Evolutionary conservation across 1,140 invertebrate genomes (phyloP), one percentile per base, ranked within the genome.

Genomic region (Hestina assimilis): DNA sequence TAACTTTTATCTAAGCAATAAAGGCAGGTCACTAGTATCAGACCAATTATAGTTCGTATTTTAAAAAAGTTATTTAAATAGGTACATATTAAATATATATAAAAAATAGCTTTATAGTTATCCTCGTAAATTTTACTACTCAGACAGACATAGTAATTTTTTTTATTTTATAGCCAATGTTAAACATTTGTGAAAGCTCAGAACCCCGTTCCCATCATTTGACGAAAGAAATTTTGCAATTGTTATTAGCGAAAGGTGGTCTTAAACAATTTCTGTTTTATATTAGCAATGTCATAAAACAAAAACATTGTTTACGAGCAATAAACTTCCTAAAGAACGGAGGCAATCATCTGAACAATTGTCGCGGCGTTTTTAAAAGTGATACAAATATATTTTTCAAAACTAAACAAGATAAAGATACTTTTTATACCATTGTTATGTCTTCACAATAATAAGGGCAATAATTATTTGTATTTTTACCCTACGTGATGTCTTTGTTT

Each of bases 391-490:
- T 38, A 38, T 24, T 55, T 20, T 29, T 21, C 35, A 46, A 17
- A 8, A 54, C 15, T 26, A 38, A 42, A 63, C 20, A 28, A 52
- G 60, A 58, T 63, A 63, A 63, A 43, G 42, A 38, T 26, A 40
- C 41, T 56, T 63, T 57, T 57, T 46, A 43, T 31, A 3, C 19
- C 12, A 35, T 55, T 40, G 19, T 53, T 55, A 51, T 29, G 14
- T 46, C 54, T 53, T 58, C 6, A 43, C 40, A 45, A 64, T 59
- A 59, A 59, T 59, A 59, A 42, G 12, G 23, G 38, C 40, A 59
- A 40, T 59, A 28, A 64, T 58, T 59, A 41, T 51, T 47, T 45
- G 7, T 53, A 50, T 58, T 63, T 48, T 58, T 53, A 53, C 40
- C 5, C 41, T n/a, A 40, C 48, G n/a, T 51, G 50, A 29, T 40